These are phyloP conservation scores for Acanthococcus lagerstroemiae DNA, from an alignment of 2,888 invertebrate genomes.

Conservation along the genomic window DNA sequence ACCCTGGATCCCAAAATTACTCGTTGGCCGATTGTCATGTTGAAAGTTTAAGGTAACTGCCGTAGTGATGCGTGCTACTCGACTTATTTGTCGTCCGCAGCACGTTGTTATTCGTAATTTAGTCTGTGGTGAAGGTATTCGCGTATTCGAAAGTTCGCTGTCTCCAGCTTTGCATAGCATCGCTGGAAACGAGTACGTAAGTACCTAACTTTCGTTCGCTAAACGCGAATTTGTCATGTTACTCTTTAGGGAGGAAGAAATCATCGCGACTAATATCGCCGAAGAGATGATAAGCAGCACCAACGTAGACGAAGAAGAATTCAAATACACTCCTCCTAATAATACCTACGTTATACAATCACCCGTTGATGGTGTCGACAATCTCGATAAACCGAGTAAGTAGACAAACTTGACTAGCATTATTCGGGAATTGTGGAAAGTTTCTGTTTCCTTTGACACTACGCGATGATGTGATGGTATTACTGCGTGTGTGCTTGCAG, in stretches of 20 bases:
- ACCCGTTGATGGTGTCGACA: neutral
- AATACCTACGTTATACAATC: constrained; percentile 19
- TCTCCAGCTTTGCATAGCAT: too few relatives aligned
- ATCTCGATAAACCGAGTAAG: constrained; percentile 16
- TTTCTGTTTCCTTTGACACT: neutral
- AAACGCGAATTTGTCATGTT: neutral
- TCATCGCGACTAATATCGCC: constrained; percentile 11
- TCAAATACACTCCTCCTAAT: constrained; percentile 1
- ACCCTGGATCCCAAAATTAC: neutral
- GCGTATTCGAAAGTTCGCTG: neutral
- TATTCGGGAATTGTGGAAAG: neutral
- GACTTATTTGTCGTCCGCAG: too few relatives aligned
- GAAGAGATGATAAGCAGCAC: constrained; percentile 11
- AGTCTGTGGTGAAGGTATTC: too few relatives aligned
- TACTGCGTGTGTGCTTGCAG: neutral
- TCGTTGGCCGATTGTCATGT: constrained; percentile 1
- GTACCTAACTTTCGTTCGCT: neutral
- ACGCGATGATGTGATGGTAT: neutral
- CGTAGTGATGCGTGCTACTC: too few relatives aligned
- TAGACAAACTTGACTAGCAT: neutral
- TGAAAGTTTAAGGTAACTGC: constrained; percentile 15
- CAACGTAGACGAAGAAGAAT: constrained; percentile 8
- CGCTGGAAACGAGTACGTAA: too few relatives aligned
- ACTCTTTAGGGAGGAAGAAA: constrained; percentile 17
- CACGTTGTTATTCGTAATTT: too few relatives aligned